A percentile compares a stretch with the other conserved stretches of the same genome.
Evolutionary conservation across 2,113 vertebrate genomes (phyloP).

Genomic region (Ancistrus triradiatus): DNA sequence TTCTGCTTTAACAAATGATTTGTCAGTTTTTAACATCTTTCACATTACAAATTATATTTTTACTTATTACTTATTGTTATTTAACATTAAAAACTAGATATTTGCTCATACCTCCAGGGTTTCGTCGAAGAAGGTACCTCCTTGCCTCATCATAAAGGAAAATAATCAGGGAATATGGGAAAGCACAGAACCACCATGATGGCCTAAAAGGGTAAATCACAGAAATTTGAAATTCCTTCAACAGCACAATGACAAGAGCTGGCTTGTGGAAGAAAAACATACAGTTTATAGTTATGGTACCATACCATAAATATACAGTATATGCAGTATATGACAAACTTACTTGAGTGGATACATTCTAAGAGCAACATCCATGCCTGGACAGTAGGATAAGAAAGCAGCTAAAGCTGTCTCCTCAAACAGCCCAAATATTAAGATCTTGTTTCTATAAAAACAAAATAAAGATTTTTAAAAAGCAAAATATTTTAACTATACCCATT

Average conservation of each 20-base stretch:
- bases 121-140: constrained; percentile 72
- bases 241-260: too few species aligned
- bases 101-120: constrained; percentile 71
- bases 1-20: too few species aligned
- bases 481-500: too few species aligned
- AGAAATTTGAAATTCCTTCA: neutral
- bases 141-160: constrained; percentile 75
- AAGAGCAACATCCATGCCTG: constrained; percentile 75
- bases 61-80: too few species aligned
- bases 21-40: too few species aligned
- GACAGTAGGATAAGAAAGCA: constrained; percentile 75
- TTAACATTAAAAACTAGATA: too few species aligned
- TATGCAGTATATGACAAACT: constrained; percentile 42
- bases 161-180: constrained; percentile 73
- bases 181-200: constrained; percentile 76
- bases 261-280: neutral
- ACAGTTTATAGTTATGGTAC: too few species aligned
- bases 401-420: constrained; percentile 76
- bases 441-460: constrained; percentile 59
- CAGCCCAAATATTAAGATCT: constrained; percentile 74
- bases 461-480: neutral
- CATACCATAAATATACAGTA: too few species aligned
- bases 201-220: constrained; percentile 51
- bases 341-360: constrained; percentile 80
- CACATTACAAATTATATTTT: too few species aligned